Base-by-base conservation (phyloP, 2,797 vertebrate species). In the Aulostomus chinensis region DNA sequence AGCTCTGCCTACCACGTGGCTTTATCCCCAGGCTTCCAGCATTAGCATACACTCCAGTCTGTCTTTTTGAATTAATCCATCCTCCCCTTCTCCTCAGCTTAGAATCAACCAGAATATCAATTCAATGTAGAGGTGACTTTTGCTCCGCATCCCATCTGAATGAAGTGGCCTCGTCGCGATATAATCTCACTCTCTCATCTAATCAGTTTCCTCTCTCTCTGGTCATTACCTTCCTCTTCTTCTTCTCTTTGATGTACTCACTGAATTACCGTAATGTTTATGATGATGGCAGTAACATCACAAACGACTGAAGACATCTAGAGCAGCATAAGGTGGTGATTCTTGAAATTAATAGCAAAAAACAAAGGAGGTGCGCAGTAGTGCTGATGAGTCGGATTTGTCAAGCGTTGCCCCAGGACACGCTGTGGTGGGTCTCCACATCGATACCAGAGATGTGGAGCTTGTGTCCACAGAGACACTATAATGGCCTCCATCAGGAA, bases 31-130 rank as follows among this genome's bases (percentile, higher is more conserved):
- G 45, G 45, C 42, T 15, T 30, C 14, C 32, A 37, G 53, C 49
- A 77, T 71, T 62, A 60, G 33, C 60, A 65, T 53, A 64, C 57
- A 59, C 52, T 57, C 34, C 21, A 20, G 36, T 40, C 45, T 56
- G 42, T 49, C 34, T 32, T 46, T 62, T 34, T 64, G 39, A 65
- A 48, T 55, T 38, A 65, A 51, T 68, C 31, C 40, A 11, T 61
- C 38, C 46, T 43, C 13, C 26, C 31, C 13, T 36, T 14, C 26
- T 32, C 12, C 2, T 45, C 43, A 24, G 30, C 26, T 66, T 32
- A n/a, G 17, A 56, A 28, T 55, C 13, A 16, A 12, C 31, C 9
- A 21, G 45, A 59, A 54, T 59, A 69, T 66, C 52, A 62, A 24
- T 61, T 64, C 34, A 59, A 26, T 75, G 58, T 46, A 53, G 39